phyloP scores from a whole-genome alignment of 2,888 invertebrate genomes.

The Mesorhabditis sp. region DNA sequence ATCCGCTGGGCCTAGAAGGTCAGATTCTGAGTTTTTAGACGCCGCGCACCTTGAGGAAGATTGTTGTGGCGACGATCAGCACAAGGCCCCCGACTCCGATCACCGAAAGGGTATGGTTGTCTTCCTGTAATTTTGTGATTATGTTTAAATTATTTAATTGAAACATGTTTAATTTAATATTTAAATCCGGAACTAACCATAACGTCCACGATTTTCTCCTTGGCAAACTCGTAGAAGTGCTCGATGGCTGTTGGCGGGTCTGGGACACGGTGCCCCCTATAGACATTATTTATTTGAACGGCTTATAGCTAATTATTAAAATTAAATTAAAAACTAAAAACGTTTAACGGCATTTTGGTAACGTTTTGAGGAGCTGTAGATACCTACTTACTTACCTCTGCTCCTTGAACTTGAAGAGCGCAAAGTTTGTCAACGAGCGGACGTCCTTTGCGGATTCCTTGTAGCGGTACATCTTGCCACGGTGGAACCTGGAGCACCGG shows the following conservation, averaged over 20 bases:
- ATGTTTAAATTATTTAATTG: slow-evolving; percentile 1
- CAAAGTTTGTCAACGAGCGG: slow-evolving; percentile 53
- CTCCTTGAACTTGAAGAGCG: slow-evolving; percentile 56
- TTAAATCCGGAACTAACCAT: slow-evolving; percentile 29
- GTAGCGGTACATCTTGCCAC: slow-evolving; percentile 58
- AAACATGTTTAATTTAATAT: background rate
- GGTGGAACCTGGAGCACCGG: slow-evolving; percentile 45
- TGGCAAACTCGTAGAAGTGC: slow-evolving; percentile 55
- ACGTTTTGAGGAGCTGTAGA: background rate
- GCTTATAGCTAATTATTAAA: background rate
- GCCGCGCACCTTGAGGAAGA: slow-evolving; percentile 42
- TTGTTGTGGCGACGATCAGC: slow-evolving; percentile 48
- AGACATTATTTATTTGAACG: background rate
- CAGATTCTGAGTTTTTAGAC: too few species aligned
- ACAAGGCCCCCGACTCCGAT: slow-evolving; percentile 54
- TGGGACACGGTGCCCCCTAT: slow-evolving; percentile 41
- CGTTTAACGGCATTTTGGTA: too few species aligned
- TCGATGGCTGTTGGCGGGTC: slow-evolving; percentile 57
- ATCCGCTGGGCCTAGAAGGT: slow-evolving; percentile 35
- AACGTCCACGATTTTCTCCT: slow-evolving; percentile 50
- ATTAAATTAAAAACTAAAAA: too few species aligned
- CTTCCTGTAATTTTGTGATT: slow-evolving; percentile 37
- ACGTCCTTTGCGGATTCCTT: slow-evolving; percentile 56
- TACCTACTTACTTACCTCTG: slow-evolving; percentile 15
- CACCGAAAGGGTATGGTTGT: slow-evolving; percentile 51